Evolutionary conservation across 2,888 invertebrate species (phyloP), one percentile per base, ranked within the genome.

Genomic region (Aspidiotus destructor): DNA sequence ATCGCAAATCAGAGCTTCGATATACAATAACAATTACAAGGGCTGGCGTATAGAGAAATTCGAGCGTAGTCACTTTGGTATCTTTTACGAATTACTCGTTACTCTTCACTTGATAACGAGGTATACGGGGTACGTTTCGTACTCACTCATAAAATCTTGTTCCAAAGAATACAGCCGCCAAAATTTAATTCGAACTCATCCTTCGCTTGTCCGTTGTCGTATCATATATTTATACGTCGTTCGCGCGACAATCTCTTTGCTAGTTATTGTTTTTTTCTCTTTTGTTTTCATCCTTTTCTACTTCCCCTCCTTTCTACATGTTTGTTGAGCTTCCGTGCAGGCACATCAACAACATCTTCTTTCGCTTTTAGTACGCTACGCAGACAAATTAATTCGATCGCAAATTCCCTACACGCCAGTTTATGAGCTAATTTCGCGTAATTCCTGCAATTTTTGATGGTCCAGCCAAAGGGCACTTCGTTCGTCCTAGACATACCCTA

Each of bases 331-430:
- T 63, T 63, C 63, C 54, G 63, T 63, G 17, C 28, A 63, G 63
- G 54, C 52, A 53, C 54, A 53, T 41, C 63, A 53, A 52, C 63
- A 53, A 52, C 63, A 53, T 63, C 63, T 63, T 62, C 53, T 60
- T 63, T 63, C 53, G 41, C 52, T 53, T 60, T 63, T 63, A 53
- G 53, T 63, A 53, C 40, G 28, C 28, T 58, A 28, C 65, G 65
- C 48, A 65, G 65, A 65, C 65, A 65, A 65, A 65, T 65, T 65
- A 65, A 65, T 65, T 65, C 65, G 58, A 65, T 65, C 65, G 58
- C 58, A 65, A 65, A 65, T 65, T 65, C 65, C 65, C 57, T 57
- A 58, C 65, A 58, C 58, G 58, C 65, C 57, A 48, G 57, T 65
- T 65, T 65, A 65, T 65, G 65, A 48, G 65, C 58, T 65, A 65